Evolutionary conservation across 2,888 invertebrate species (phyloP), one percentile per base, ranked within the genome.

Genomic region (Halocaridina rubra): DNA sequence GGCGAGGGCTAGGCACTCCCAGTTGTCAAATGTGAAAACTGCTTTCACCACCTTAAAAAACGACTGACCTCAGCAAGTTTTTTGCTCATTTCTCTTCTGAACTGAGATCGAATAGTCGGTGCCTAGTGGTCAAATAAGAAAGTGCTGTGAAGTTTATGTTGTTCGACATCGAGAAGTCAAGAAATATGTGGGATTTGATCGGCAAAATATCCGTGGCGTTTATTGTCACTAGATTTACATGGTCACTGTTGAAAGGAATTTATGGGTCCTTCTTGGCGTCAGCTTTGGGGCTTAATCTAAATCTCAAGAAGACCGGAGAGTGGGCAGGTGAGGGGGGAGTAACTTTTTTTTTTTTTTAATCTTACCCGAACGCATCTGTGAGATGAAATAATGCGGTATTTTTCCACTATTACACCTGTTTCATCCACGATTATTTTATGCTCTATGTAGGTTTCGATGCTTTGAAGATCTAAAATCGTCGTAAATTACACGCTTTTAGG

Each of bases 281-380:
- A 10, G 30, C 80, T 3, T 59, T 89, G 3, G 85, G 88, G 2
- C 81, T 85, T 10, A 81, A 84, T 8, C 77, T 86, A 8, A 74
- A 88, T 46, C 71, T 89, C 64, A 86, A 87, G 79, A 89, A 88
- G 76, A 77, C 87, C 29, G 89, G 89, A 22, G 80, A 89, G 46
- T 89, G 89, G 89, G 89, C 89, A 77, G 89, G 89, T 89, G 75
- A 88, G 88, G 71, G 0, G 19, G 8, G 16, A 7, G 8, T 7
- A 7, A 13, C 5, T 24, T 1, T 59, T 7, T 59, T 19, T 59
- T 19, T 13, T 19, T 59, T 59, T 22, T 7, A 7, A 7, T 19
- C 5, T 59, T 59, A 59, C 8, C 24, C 24, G 8, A 59, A 1
- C 16, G 7, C 8, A 7, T 1, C 1, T 19, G 7, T 5, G 16